Evolutionary conservation across 2,113 vertebrate genomes (phyloP), one percentile per base, ranked within the genome.

Genomic region (Ivindomyrus marchei): DNA sequence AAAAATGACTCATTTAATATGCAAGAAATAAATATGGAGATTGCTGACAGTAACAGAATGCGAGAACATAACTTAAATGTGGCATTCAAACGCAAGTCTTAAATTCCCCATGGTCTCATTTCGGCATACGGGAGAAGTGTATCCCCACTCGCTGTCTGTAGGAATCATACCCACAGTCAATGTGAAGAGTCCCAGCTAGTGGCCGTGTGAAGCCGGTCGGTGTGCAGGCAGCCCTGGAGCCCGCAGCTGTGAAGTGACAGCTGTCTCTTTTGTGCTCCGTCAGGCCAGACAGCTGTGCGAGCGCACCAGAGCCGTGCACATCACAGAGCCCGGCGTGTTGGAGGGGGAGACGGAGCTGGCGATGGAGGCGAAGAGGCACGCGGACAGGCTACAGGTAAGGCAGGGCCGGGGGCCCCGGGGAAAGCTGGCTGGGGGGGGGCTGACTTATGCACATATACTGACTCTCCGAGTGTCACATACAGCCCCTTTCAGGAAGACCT

Each of bases 221-320:
- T 4, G 15, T 0, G 1, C 83, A 47, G 45, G 39, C 45, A n/a
- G 83, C 21, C 52, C 56, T 58, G 87, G 36, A 24, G 19, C 36
- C 24, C 87, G 21, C 56, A 62, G 53, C 39, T 45, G 49, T 53
- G 58, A 66, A 11, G 36, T 24, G 42, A 85, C 83, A 85, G 39
- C 45, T 85, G 39, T 58, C 47, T 88, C 45, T 77, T 90, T 91
- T 90, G 50, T 91, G 80, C 77, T 88, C 45, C 45, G 31, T 2
- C 89, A 96, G 96, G 95, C 94, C 87, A 91, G 87, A 39, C 92
- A 91, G 91, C 92, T 96, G 92, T 94, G 95, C 27, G 89, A 92
- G 2, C 90, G 93, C 85, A 93, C 94, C 45, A 74, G 91, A 85
- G 94, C 94, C 1, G 91, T 95, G 31, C 94, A 94, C 50, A 90